A percentile compares a stretch with the other conserved stretches of the same genome.
These are phyloP conservation scores for Macheiramphus alcinus DNA, from an alignment of 2,113 vertebrate genomes.

Conservation along the genomic window DNA sequence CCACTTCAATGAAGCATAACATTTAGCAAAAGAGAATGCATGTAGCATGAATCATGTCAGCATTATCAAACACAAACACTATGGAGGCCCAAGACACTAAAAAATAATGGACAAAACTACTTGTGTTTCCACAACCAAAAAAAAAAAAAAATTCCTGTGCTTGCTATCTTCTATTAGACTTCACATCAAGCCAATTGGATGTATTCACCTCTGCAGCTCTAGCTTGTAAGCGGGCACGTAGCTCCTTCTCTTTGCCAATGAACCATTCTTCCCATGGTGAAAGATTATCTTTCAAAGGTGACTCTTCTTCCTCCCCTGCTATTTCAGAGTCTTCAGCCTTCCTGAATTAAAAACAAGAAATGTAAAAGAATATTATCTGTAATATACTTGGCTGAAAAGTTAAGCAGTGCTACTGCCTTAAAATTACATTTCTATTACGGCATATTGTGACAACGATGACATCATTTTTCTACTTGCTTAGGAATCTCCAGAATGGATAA, in stretches of 20 bases:
- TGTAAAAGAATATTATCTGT: not conserved
- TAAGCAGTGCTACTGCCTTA: not conserved
- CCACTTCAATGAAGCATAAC: not conserved
- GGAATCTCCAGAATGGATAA: not conserved
- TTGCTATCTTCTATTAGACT: not conserved
- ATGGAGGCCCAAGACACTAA: not conserved
- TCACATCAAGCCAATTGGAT: not conserved
- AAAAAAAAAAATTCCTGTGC: not conserved
- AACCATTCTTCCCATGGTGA: slow-evolving; percentile 93
- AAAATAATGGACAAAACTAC: not conserved
- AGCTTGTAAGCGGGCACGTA: slow-evolving; percentile 78
- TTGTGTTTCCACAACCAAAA: not conserved
- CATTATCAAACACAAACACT: not conserved
- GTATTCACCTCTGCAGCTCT: slow-evolving; percentile 79
- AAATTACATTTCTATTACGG: not conserved
- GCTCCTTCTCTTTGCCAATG: slow-evolving; percentile 87
- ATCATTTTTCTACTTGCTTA: not conserved
- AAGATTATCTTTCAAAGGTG: slow-evolving; percentile 58
- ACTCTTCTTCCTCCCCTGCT: not conserved
- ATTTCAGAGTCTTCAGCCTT: not conserved
- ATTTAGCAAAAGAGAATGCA: not conserved
- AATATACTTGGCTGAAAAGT: not conserved
- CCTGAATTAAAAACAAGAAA: not conserved
- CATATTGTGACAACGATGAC: not conserved
- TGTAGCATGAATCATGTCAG: not conserved